These are phyloP conservation scores for Hozukius guyotensis DNA, from an alignment of 2,797 vertebrate genomes.

Conservation along the genomic window DNA sequence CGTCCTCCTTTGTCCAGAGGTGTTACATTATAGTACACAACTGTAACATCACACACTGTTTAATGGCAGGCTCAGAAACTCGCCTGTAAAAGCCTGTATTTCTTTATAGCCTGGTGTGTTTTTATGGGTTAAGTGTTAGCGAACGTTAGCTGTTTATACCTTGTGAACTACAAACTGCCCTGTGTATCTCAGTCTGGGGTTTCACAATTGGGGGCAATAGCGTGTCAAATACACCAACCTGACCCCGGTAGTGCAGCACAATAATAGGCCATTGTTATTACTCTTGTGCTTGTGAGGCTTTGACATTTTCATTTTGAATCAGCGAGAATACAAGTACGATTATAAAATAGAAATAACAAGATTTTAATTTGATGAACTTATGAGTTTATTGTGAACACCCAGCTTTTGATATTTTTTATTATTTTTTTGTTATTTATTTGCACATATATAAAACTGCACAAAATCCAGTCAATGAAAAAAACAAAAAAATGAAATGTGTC, in stretches of 20 bases:
- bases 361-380: not conserved
- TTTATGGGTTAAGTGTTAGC: not conserved
- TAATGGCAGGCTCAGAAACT: not conserved
- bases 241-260: constrained; percentile 23
- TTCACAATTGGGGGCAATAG: constrained; percentile 26
- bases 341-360: not conserved
- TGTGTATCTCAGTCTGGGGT: constrained; percentile 16
- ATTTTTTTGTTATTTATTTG: too few relatives aligned
- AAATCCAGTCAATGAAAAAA: too few relatives aligned
- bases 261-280: constrained; percentile 16
- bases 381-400: not conserved
- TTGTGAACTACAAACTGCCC: not conserved
- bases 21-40: not conserved
- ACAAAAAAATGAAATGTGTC: too few relatives aligned
- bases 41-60: not conserved
- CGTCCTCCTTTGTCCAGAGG: too few relatives aligned
- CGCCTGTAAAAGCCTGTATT: not conserved
- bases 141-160: not conserved
- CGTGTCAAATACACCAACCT: constrained; percentile 27
- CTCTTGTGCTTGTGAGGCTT: not conserved
- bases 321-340: too few relatives aligned
- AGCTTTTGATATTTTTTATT: not conserved
- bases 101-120: not conserved
- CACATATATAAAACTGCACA: too few relatives aligned
- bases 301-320: not conserved